Evolutionary conservation across 2,888 invertebrate species (phyloP), one percentile per base, ranked within the genome.

Genomic region (Eulithis testata): DNA sequence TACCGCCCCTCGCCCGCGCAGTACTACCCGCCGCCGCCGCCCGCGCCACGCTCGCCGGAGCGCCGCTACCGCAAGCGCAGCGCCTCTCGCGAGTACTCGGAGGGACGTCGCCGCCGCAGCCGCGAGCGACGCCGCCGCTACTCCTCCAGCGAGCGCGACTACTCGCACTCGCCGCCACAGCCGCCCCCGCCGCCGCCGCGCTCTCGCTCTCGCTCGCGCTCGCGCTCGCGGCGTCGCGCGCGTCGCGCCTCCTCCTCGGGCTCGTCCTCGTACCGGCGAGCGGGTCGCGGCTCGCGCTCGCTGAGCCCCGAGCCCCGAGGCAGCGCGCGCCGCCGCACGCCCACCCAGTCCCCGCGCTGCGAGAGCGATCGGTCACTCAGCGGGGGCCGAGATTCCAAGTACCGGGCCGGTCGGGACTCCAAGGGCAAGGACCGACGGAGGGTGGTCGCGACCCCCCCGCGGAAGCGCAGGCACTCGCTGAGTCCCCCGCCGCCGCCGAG

Each of bases 231-330:
- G 21, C 21, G 21, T 21, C 21, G 21, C 63, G 81, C 85, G 7
- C 89, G 91, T 82, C 87, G 0, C 79, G 76, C 36, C 21, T 21
- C 21, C 21, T 90, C 91, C n/a, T 85, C 86, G 36, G 90, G 91
- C n/a, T 79, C 82, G 36, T 77, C 74, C 59, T 87, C 88, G 66
- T 87, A 85, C 69, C 85, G 77, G 65, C 78, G 68, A 51, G 73
- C 66, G 77, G 65, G 78, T 67, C 52, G 73, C 75, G 69, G 9
- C 75, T 72, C 47, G 79, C 75, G 69, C 21, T 88, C 89, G 0
- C 49, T 74, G 56, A 85, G 85, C 21, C 84, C 87, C 11, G 79
- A 84, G n/a, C 63, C 82, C 6, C 84, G 74, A 54, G 82, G 73
- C 67, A 79, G 79, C 60, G 76, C 83, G 40, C 76, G 69, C 36